A percentile compares a stretch with the other conserved stretches of the same genome.
These are phyloP conservation scores for Piscicola geometra DNA, from an alignment of 2,888 invertebrate genomes.

Conservation along the genomic window DNA sequence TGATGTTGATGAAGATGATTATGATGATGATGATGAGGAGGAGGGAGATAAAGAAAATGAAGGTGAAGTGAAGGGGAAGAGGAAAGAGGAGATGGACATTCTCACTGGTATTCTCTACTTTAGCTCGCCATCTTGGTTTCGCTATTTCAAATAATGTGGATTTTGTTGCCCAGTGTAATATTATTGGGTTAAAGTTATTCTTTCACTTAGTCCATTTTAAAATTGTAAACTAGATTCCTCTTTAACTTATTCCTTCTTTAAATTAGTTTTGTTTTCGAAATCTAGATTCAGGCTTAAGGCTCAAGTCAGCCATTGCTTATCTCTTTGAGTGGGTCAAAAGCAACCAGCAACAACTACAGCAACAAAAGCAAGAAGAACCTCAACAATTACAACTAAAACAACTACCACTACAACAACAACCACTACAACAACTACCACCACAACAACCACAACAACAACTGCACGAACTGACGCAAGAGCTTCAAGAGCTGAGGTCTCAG, in stretches of 20 bases:
- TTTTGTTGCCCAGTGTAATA: too few species aligned
- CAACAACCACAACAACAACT: neutral
- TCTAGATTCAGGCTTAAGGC: neutral
- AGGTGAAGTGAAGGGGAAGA: too few species aligned
- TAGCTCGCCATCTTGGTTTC: too few species aligned
- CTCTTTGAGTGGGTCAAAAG: neutral
- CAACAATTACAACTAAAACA: neutral
- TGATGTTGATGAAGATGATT: too few species aligned
- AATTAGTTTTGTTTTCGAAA: neutral
- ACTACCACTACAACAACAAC: neutral
- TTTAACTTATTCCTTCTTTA: neutral
- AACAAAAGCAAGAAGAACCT: neutral
- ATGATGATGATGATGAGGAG: too few species aligned
- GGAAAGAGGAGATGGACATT: neutral
- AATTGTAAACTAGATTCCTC: neutral
- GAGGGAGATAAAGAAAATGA: too few species aligned
- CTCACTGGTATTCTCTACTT: conserved; percentile 1
- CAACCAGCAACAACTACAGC: neutral
- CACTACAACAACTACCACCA: neutral
- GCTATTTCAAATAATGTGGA: too few species aligned
- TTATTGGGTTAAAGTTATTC: too few species aligned
- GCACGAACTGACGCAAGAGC: neutral
- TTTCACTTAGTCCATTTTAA: neutral
- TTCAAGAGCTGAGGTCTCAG: neutral
- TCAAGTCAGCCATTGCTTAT: neutral